Percentiles rank a stretch among this genome's conserved stretches.
Evolutionary conservation across 1,140 invertebrate species (phyloP).

Genomic region (Solenopsis invicta): DNA sequence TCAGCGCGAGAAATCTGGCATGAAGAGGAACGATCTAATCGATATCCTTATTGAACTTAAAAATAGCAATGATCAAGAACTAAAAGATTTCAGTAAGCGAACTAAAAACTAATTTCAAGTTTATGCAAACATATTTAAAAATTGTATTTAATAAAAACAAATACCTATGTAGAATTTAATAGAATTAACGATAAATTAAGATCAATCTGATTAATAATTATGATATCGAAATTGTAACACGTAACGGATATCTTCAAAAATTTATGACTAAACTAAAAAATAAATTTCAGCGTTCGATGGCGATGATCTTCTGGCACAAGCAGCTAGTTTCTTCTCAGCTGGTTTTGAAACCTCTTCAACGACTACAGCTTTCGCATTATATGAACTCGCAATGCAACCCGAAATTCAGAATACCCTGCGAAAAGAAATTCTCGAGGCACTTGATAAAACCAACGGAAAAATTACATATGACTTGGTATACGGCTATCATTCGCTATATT

Average conservation of each 20-base stretch:
- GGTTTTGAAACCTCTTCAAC: constrained; percentile 90
- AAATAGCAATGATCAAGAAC: not conserved
- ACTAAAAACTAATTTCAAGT: not conserved
- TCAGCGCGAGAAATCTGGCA: constrained; percentile 75
- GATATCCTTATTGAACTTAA: constrained; percentile 85
- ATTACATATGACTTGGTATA: constrained; percentile 86
- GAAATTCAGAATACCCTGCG: constrained; percentile 87
- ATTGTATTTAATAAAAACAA: not conserved
- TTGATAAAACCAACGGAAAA: constrained; percentile 82
- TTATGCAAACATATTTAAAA: not conserved
- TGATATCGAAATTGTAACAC: not conserved
- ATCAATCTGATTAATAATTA: not conserved
- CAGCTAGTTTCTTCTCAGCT: constrained; percentile 90
- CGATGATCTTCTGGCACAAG: constrained; percentile 90
- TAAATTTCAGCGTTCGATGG: constrained; percentile 86
- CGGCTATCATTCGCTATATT: not conserved
- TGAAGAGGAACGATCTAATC: constrained; percentile 84
- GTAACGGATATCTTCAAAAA: not conserved
- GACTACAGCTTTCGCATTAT: constrained; percentile 87
- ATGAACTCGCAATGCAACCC: constrained; percentile 88
- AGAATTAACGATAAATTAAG: not conserved
- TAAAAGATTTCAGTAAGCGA: constrained; percentile 37
- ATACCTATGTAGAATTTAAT: not conserved
- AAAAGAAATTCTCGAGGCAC: constrained; percentile 86
- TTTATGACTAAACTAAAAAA: not conserved